Percentiles rank a stretch among this genome's conserved stretches.
phyloP scores from a whole-genome alignment of 2,888 invertebrate genomes.

The Parochlus steinenii region DNA sequence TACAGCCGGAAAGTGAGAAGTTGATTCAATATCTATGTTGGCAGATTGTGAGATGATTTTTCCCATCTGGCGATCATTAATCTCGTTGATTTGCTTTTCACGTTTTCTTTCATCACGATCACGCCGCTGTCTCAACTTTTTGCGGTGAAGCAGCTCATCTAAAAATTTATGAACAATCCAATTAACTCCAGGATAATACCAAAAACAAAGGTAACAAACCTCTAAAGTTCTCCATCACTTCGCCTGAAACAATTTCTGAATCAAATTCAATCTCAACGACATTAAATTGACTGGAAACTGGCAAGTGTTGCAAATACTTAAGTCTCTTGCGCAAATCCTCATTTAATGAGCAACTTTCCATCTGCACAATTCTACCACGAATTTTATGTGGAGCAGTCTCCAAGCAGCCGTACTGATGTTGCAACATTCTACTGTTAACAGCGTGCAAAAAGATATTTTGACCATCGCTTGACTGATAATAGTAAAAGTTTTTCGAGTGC shows the following conservation, averaged over 20 bases:
- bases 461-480: slow-evolving; percentile 62
- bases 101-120: slow-evolving; percentile 63
- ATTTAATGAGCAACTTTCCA: slow-evolving; percentile 70
- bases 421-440: slow-evolving; percentile 77
- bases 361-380: slow-evolving; percentile 66
- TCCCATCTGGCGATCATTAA: slow-evolving; percentile 56
- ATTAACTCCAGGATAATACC: not conserved
- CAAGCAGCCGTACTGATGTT: slow-evolving; percentile 67
- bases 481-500: slow-evolving; percentile 21
- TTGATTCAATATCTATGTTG: slow-evolving; percentile 38
- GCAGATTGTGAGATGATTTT: slow-evolving; percentile 40
- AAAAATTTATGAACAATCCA: slow-evolving; percentile 14
- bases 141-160: slow-evolving; percentile 61
- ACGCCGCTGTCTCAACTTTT: slow-evolving; percentile 47
- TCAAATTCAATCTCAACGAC: slow-evolving; percentile 73
- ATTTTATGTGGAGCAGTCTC: slow-evolving; percentile 59
- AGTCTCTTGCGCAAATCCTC: slow-evolving; percentile 61
- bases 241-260: slow-evolving; percentile 49
- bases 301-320: slow-evolving; percentile 70
- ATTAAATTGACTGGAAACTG: slow-evolving; percentile 78
- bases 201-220: slow-evolving; percentile 32
- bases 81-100: slow-evolving; percentile 56
- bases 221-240: slow-evolving; percentile 49
- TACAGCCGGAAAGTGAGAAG: slow-evolving; percentile 41
- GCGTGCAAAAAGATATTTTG: slow-evolving; percentile 86